A percentile compares a stretch with the other conserved stretches of the same genome.
These are phyloP conservation scores for Enteromius viviparus DNA, from an alignment of 2,797 vertebrate genomes.

Conservation along the genomic window DNA sequence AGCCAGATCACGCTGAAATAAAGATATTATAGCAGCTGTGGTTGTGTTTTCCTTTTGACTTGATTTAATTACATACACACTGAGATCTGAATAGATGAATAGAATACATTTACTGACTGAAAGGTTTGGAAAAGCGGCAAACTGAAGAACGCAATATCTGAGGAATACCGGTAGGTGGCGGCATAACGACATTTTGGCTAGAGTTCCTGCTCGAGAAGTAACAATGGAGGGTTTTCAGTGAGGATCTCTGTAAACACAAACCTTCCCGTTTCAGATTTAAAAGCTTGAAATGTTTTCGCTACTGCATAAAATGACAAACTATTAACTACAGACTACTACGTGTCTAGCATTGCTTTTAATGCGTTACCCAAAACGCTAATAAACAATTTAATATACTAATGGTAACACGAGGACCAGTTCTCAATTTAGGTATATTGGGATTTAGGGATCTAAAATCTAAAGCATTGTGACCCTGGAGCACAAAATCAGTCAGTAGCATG, in stretches of 20 bases:
- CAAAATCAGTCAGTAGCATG: too few relatives aligned
- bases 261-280: not conserved
- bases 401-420: not conserved
- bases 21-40: slow-evolving; percentile 47
- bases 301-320: too few relatives aligned
- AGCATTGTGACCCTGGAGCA: too few relatives aligned
- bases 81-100: not conserved
- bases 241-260: not conserved
- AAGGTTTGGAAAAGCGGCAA: not conserved
- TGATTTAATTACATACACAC: not conserved
- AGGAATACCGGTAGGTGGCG: slow-evolving; percentile 65
- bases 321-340: too few relatives aligned
- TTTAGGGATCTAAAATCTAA: too few relatives aligned
- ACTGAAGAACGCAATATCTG: not conserved
- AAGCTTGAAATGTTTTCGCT: not conserved
- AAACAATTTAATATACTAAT: not conserved
- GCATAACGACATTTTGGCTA: not conserved
- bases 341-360: not conserved
- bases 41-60: not conserved
- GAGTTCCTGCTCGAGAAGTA: too few relatives aligned
- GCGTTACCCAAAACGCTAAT: not conserved
- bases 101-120: too few relatives aligned
- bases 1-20: slow-evolving; percentile 72
- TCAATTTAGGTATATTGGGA: not conserved
- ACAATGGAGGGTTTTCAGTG: not conserved